Evolutionary conservation across 2,797 vertebrate species (phyloP), one percentile per base, ranked within the genome.

Genomic region (Buphagus erythrorhynchus): DNA sequence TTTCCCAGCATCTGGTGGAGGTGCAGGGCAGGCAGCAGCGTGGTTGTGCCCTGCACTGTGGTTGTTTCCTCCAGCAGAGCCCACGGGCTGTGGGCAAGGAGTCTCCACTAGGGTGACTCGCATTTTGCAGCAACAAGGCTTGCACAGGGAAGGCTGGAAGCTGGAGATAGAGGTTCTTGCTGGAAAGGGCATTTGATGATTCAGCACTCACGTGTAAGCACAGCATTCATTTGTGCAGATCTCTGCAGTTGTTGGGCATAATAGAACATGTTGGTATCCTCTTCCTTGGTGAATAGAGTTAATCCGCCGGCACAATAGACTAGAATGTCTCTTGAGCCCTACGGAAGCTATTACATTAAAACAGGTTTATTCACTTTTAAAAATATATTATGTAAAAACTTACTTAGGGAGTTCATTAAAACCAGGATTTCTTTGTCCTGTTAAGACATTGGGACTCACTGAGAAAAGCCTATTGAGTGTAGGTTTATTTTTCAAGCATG

Each of bases 311-410:
- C 91, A 96, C 95, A 96, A 95, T 96, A 76, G 76, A 6, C 85
- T 49, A 73, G 71, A 88, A 94, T 62, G 78, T 88, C 76, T 96
- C 74, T 68, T 94, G 88, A 96, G 90, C 86, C 77, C 45, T 54
- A 26, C 5, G 40, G 93, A 96, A 96, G 76, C 85, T 86, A 94
- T 97, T 95, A 90, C 38, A 45, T 96, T 96, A 93, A 95, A 97
- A 96, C 96, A 96, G 90, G 93, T 95, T 96, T 93, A 95, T 91
- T 93, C 66, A 73, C 89, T 94, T 96, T 21, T 0, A 6, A 83
- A 93, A 87, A 73, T 72, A 77, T 11, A 61, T 29, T 75, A 58
- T 71, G 73, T 84, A 90, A 93, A 90, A 95, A 67, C 79, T 78
- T 86, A 75, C 13, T 84, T 80, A 88, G 31, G 66, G 73, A 66